Conservation (phyloP, 2,888 invertebrate species). For the Panopea generosa region DNA sequence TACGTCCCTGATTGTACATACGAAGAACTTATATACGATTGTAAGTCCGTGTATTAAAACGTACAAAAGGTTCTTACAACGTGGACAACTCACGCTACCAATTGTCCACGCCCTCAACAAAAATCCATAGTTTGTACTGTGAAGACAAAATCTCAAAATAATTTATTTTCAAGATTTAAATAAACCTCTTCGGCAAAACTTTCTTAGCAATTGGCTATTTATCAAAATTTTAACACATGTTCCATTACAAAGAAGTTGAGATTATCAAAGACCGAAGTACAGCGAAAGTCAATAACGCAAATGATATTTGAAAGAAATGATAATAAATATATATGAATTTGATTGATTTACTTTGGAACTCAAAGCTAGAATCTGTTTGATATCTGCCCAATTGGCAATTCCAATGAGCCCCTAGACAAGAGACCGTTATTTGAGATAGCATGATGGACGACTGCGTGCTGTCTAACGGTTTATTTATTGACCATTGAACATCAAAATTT, state of each 20-base stretch:
- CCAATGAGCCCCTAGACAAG: conserved; percentile 21
- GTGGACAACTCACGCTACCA: too few species aligned
- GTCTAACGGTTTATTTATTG: too few species aligned
- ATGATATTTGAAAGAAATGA: conserved; percentile 53
- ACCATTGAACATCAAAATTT: too few species aligned
- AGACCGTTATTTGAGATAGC: conserved; percentile 26
- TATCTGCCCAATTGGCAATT: conserved; percentile 2
- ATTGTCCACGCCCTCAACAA: too few species aligned
- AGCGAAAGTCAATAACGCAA: conserved; percentile 36
- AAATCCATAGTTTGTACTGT: too few species aligned
- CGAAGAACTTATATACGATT: too few species aligned
- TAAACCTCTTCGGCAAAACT: background rate
- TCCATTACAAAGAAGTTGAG: too few species aligned
- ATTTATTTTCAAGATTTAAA: too few species aligned
- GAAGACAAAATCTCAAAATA: too few species aligned
- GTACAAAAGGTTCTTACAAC: too few species aligned
- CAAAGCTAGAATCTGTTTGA: conserved; percentile 23
- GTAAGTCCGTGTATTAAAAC: too few species aligned
- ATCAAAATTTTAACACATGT: background rate
- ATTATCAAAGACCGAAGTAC: conserved; percentile 32
- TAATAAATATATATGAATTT: conserved; percentile 44
- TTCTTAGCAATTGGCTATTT: background rate
- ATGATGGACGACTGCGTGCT: conserved; percentile 2
- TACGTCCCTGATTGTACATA: too few species aligned
- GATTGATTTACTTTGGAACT: conserved; percentile 24